These are phyloP conservation scores for Sturmia bella DNA, from an alignment of 2,888 invertebrate species.

Conservation along the genomic window DNA sequence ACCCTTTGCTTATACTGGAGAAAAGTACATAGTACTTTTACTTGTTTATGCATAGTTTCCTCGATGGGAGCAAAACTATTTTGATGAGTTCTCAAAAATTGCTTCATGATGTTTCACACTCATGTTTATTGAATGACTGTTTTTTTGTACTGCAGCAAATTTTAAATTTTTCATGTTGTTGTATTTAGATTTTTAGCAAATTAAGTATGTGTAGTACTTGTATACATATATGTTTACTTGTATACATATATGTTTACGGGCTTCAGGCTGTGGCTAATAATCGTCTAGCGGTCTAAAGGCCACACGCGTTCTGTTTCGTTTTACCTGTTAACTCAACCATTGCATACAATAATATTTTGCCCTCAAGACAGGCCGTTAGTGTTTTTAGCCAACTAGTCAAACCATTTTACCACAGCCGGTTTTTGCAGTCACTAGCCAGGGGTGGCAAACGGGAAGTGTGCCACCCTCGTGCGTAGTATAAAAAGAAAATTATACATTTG, in stretches of 20 bases:
- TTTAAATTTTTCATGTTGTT: too few relatives aligned
- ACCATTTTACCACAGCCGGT: slow-evolving; percentile 1
- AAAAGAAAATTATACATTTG: slow-evolving; percentile 33
- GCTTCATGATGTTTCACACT: too few relatives aligned
- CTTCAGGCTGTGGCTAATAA: slow-evolving; percentile 40
- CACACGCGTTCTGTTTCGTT: slow-evolving; percentile 47
- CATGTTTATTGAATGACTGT: too few relatives aligned
- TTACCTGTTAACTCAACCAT: slow-evolving; percentile 65
- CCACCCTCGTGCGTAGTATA: slow-evolving; percentile 50
- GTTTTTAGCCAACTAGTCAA: background rate
- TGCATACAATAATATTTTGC: slow-evolving; percentile 41
- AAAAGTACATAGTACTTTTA: too few relatives aligned
- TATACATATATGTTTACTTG: too few relatives aligned
- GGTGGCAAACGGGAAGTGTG: slow-evolving; percentile 43
- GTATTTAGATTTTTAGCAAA: too few relatives aligned
- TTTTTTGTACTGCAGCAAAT: too few relatives aligned
- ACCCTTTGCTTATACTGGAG: too few relatives aligned
- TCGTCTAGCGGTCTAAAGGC: slow-evolving; percentile 44
- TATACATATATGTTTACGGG: slow-evolving; percentile 18
- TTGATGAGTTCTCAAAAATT: too few relatives aligned
- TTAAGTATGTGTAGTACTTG: too few relatives aligned
- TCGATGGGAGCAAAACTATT: too few relatives aligned
- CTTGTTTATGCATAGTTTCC: too few relatives aligned
- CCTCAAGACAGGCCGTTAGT: slow-evolving; percentile 22
- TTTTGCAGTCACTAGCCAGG: background rate